Base-by-base conservation (phyloP, 2,797 vertebrate species). In the Perodicticus potto region DNA sequence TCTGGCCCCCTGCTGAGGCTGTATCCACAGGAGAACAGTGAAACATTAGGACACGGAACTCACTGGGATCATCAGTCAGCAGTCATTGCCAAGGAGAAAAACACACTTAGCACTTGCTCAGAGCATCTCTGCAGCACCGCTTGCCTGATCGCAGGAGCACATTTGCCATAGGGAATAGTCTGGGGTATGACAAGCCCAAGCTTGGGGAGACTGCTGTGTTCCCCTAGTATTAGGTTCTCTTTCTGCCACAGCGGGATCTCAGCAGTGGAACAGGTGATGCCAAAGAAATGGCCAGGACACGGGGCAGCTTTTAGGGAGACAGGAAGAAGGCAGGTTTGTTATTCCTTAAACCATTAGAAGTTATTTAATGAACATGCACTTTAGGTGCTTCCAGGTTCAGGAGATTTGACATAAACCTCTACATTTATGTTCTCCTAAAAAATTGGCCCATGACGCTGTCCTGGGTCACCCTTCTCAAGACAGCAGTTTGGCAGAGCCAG, bases 201-300 rank as follows among this genome's bases (percentile, higher is more conserved):
- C 17, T 3, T 74, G 3, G 32, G n/a, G 5, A 2, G 1, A 40
- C 5, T 1, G 23, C 23, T 7, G 55, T 37, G 53, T 49, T 57
- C 5, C 22, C 11, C 4, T 14, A 34, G 16, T 9, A 4, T 45
- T 9, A 6, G 32, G 1, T 49, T 17, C 22, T 0, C 12, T 3
- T 2, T 32, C 43, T 73, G 45, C n/a, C 59, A 29, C 7, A 7
- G 13, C 4, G 37, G 45, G 3, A 27, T 59, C 3, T 45, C 69
- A 37, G 20, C 17, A 12, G 3, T 2, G 20, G 23, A 61, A 11
- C n/a, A 5, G n/a, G 25, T 20, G 40, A 53, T 1, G n/a, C 12
- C n/a, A n/a, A 10, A 11, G 67, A n/a, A 14, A n/a, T 0, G 4
- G 14, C 17, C 16, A 5, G 27, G 14, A 16, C 1, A 0, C 1